A percentile compares a stretch with the other conserved stretches of the same genome.
These are phyloP conservation scores for Pygoscelis adeliae DNA, from an alignment of 2,113 vertebrate genomes.

Conservation along the genomic window DNA sequence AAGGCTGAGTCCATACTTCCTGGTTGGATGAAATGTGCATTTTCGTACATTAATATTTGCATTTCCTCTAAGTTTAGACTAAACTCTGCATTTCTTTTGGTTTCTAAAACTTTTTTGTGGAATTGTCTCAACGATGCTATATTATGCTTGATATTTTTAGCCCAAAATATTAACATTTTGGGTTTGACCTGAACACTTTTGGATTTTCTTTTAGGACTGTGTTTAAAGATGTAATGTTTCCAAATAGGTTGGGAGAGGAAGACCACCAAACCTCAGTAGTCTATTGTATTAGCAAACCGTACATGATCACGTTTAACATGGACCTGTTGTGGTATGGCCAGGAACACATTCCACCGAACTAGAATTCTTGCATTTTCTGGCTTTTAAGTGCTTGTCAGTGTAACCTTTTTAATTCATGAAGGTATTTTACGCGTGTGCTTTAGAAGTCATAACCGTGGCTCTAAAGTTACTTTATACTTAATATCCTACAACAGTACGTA, in stretches of 20 bases:
- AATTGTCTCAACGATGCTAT: not conserved
- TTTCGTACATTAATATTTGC: not conserved
- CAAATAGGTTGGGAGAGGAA: not conserved
- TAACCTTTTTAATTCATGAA: not conserved
- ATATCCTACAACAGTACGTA: not conserved
- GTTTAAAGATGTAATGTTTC: not conserved
- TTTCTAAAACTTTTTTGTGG: not conserved
- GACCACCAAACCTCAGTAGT: not conserved
- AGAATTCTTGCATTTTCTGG: not conserved
- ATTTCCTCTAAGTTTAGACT: not conserved
- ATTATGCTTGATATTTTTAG: not conserved
- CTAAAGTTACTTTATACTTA: not conserved
- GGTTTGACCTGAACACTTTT: not conserved
- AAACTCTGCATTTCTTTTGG: not conserved
- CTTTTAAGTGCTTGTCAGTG: not conserved
- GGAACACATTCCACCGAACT: not conserved
- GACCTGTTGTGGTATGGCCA: too few species aligned
- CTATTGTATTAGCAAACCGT: not conserved
- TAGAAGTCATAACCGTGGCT: not conserved
- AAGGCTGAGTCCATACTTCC: not conserved
- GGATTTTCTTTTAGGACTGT: not conserved
- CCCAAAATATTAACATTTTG: not conserved
- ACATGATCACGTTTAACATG: not conserved
- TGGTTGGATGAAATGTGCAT: not conserved
- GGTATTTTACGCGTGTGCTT: not conserved